These are phyloP conservation scores for Rhyacophila brunnea DNA, from an alignment of 1,140 invertebrate genomes.

Conservation along the genomic window DNA sequence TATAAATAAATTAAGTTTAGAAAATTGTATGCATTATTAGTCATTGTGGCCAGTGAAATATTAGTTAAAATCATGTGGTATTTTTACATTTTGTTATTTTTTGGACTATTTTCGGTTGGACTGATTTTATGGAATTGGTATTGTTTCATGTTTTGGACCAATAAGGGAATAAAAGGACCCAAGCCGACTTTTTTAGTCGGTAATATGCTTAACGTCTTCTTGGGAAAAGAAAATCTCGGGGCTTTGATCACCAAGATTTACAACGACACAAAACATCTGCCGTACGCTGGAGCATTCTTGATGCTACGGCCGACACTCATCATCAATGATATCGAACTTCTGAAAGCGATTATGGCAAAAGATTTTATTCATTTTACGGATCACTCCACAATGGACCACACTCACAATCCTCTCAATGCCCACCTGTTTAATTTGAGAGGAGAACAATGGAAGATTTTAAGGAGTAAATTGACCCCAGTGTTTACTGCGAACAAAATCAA, in stretches of 20 bases:
- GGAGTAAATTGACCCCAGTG: constrained; percentile 52
- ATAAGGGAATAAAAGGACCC: constrained; percentile 11
- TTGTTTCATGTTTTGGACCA: constrained; percentile 24
- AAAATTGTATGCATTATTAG: too few species aligned
- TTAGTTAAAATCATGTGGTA: too few species aligned
- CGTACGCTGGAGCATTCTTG: constrained; percentile 38
- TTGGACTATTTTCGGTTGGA: too few species aligned
- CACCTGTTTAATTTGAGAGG: constrained; percentile 54
- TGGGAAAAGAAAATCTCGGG: neutral
- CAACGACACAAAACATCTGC: constrained; percentile 6
- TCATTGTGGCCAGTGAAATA: too few species aligned
- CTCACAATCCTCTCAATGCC: constrained; percentile 51
- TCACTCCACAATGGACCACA: constrained; percentile 44
- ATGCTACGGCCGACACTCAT: constrained; percentile 50
- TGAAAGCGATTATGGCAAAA: constrained; percentile 56
- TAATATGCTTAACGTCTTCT: constrained; percentile 31
- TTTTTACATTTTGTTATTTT: too few species aligned
- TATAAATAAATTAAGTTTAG: too few species aligned
- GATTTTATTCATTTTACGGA: constrained; percentile 55
- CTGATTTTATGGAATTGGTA: neutral
- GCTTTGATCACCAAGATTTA: constrained; percentile 8
- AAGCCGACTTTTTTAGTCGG: constrained; percentile 9
- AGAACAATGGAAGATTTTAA: constrained; percentile 52
- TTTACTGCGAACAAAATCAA: constrained; percentile 56
- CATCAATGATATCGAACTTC: constrained; percentile 40